Conservation (phyloP, 37 sponge, comb jelly and placozoan genomes). For the Axinella damicornis region DNA sequence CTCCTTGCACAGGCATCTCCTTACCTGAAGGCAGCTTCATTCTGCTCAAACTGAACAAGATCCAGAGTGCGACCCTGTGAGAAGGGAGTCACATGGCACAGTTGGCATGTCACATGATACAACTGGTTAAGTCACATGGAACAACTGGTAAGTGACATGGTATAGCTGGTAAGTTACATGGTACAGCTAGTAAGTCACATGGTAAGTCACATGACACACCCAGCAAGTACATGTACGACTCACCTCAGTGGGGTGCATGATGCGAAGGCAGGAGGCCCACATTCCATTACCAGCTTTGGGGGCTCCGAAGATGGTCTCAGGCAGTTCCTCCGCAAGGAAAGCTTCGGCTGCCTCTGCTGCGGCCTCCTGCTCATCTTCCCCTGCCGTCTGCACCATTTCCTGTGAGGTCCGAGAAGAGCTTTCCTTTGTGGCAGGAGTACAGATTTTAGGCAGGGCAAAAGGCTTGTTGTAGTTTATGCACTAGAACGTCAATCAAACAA, state of each 20-base stretch:
- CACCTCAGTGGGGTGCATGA: constrained; percentile 94
- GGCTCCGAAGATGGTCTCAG: constrained; percentile 89
- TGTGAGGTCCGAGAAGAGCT: not conserved
- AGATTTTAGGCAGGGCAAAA: too few species aligned
- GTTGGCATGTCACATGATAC: too few species aligned
- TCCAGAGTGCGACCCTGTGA: constrained; percentile 87
- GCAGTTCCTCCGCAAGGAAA: constrained; percentile 89
- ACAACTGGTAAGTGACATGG: too few species aligned
- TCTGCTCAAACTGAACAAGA: constrained; percentile 91
- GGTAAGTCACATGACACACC: too few species aligned
- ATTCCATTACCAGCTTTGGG: constrained; percentile 92
- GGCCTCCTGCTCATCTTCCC: constrained; percentile 82
- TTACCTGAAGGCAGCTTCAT: constrained; percentile 95
- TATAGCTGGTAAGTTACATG: too few species aligned
- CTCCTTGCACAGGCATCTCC: not conserved
- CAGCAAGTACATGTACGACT: too few species aligned
- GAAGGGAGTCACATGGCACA: too few species aligned
- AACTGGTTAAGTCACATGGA: too few species aligned
- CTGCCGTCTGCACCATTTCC: constrained; percentile 94
- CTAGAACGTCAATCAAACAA: too few species aligned
- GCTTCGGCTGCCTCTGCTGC: constrained; percentile 89
- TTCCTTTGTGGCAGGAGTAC: too few species aligned
- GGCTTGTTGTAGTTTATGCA: too few species aligned
- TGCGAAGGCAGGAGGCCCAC: constrained; percentile 94
- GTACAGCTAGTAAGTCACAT: too few species aligned